A percentile compares a stretch with the other conserved stretches of the same genome.
phyloP scores from a whole-genome alignment of 2,888 invertebrate genomes.

The Orgyia antiqua region DNA sequence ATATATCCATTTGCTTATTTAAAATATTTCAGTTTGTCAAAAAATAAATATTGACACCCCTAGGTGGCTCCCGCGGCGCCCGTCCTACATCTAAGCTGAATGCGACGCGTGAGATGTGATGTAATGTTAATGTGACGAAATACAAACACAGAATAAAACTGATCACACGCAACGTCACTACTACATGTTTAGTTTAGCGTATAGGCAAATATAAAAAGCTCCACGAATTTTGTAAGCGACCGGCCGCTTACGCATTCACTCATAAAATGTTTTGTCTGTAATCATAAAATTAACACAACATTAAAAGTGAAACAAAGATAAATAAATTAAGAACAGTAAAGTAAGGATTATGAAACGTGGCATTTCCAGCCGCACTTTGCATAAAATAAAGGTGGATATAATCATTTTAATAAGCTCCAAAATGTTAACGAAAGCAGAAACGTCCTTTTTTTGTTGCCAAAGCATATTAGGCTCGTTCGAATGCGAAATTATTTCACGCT shows the following conservation, averaged over 20 bases:
- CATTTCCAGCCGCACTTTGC: background rate
- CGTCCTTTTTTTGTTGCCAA: no score
- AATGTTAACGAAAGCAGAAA: no score
- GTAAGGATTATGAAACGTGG: background rate
- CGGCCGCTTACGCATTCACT: background rate
- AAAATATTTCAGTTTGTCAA: no score
- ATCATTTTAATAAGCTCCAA: no score
- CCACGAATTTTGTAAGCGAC: background rate
- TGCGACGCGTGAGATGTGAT: conserved; percentile 56
- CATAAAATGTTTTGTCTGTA: background rate
- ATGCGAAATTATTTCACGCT: no score
- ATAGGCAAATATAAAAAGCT: background rate
- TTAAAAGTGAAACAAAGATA: background rate
- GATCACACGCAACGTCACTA: conserved; percentile 47
- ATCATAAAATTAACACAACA: background rate
- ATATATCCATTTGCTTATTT: no score
- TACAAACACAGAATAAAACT: conserved; percentile 41
- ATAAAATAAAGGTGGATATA: background rate
- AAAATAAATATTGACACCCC: no score
- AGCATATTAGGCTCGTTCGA: no score
- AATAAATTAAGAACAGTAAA: background rate
- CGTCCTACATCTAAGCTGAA: conserved; percentile 58
- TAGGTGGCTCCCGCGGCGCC: conserved; percentile 70
- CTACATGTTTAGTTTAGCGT: conserved; percentile 1
- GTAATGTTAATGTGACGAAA: conserved; percentile 64